phyloP scores from a whole-genome alignment of 2,888 invertebrate genomes.

The Tenthredo amoena region DNA sequence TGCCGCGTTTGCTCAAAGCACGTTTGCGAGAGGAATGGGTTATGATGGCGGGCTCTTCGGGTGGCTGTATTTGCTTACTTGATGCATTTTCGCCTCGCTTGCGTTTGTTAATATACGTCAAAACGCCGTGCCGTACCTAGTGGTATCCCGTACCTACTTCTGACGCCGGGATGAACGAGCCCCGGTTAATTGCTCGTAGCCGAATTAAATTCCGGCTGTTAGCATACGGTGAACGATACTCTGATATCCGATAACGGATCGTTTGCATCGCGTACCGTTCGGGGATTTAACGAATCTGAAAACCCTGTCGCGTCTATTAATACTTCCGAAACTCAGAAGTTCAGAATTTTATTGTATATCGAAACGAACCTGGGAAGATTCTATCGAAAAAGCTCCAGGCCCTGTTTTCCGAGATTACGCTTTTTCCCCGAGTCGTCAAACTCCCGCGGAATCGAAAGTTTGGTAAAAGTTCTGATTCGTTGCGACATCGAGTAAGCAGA shows the following conservation, averaged over 20 bases:
- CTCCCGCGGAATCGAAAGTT: not conserved
- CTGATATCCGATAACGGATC: slow-evolving; percentile 14
- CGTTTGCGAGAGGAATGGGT: slow-evolving; percentile 35
- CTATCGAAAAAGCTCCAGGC: not conserved
- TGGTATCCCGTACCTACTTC: not conserved
- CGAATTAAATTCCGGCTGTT: slow-evolving; percentile 48
- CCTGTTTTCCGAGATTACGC: not conserved
- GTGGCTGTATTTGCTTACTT: slow-evolving; percentile 45
- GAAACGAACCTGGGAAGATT: not conserved
- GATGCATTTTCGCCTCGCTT: slow-evolving; percentile 52
- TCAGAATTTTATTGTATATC: not conserved
- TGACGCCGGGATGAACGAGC: slow-evolving; percentile 47
- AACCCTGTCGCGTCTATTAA: not conserved
- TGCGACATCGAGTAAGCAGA: not conserved
- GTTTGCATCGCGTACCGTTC: not conserved
- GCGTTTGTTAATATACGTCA: slow-evolving; percentile 49
- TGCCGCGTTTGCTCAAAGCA: slow-evolving; percentile 49
- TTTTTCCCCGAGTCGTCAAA: not conserved
- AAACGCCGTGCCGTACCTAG: not conserved
- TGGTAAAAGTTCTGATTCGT: not conserved
- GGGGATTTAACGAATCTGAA: not conserved
- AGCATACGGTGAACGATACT: slow-evolving; percentile 22
- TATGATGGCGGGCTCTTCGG: slow-evolving; percentile 17
- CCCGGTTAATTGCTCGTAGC: slow-evolving; percentile 44
- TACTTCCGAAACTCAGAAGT: not conserved